A percentile compares a stretch with the other conserved stretches of the same genome.
phyloP scores from a whole-genome alignment of 2,113 vertebrate genomes.

The Brachionichthys hirsutus region DNA sequence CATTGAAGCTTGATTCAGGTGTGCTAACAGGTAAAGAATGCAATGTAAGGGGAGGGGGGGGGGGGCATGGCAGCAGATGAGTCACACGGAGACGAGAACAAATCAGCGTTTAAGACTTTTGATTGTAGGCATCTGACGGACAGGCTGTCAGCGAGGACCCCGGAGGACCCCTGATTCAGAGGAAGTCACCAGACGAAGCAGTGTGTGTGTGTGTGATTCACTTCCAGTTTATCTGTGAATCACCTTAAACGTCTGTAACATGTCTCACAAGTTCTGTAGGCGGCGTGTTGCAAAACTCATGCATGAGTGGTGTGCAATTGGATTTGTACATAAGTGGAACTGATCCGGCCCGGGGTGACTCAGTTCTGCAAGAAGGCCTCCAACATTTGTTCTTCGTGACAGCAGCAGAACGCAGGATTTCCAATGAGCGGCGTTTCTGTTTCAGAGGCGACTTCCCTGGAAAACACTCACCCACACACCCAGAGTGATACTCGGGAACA shows the following conservation, averaged over 20 bases:
- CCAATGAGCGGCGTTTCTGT: slow-evolving; percentile 47
- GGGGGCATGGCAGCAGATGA: slow-evolving; percentile 27
- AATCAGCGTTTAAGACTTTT: slow-evolving; percentile 13
- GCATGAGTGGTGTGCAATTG: slow-evolving; percentile 6
- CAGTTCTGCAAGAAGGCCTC: slow-evolving; percentile 37
- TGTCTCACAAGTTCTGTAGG: slow-evolving; percentile 49
- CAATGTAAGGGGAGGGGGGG: neutral
- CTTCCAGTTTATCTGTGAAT: slow-evolving; percentile 22
- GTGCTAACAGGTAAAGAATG: slow-evolving; percentile 43
- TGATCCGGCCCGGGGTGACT: slow-evolving; percentile 44
- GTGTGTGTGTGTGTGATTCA: slow-evolving; percentile 43
- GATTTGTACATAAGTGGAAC: neutral
- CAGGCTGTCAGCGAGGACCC: slow-evolving; percentile 10
- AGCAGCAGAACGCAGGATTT: slow-evolving; percentile 31
- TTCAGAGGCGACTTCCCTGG: slow-evolving; percentile 48
- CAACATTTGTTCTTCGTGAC: slow-evolving; percentile 14
- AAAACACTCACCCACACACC: slow-evolving; percentile 43
- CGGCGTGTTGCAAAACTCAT: slow-evolving; percentile 35
- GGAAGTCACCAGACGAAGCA: slow-evolving; percentile 29
- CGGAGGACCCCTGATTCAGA: slow-evolving; percentile 38
- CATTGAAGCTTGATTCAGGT: slow-evolving; percentile 9
- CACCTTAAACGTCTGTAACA: slow-evolving; percentile 12
- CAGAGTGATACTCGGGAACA: slow-evolving; percentile 45
- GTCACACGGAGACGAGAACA: slow-evolving; percentile 7
- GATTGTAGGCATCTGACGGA: slow-evolving; percentile 35